These are phyloP conservation scores for Melitaea athalia DNA, from an alignment of 2,888 invertebrate species.

Conservation along the genomic window DNA sequence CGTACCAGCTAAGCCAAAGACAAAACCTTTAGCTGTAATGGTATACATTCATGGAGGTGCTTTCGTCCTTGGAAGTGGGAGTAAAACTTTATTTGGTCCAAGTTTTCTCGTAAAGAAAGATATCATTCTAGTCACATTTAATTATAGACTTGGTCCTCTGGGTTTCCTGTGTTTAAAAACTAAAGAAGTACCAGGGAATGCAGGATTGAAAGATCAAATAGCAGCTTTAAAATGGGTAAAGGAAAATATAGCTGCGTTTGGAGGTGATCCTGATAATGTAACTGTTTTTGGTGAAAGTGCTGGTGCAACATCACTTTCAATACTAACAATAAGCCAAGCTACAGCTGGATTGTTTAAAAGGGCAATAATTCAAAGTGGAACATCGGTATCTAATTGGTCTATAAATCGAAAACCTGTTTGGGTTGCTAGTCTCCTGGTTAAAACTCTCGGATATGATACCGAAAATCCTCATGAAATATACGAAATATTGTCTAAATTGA, in stretches of 20 bases:
- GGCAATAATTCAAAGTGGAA: constrained; percentile 71
- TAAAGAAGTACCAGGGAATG: constrained; percentile 73
- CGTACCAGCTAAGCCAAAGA: constrained; percentile 52
- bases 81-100: constrained; percentile 65
- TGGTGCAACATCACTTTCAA: constrained; percentile 62
- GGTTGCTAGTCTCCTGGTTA: constrained; percentile 63
- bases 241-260: constrained; percentile 70
- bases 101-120: constrained; percentile 66
- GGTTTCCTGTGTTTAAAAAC: constrained; percentile 71
- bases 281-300: constrained; percentile 76
- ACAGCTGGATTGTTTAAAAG: constrained; percentile 64
- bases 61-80: constrained; percentile 66
- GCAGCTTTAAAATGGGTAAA: constrained; percentile 74
- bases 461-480: constrained; percentile 65
- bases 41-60: constrained; percentile 74
- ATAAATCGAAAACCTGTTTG: constrained; percentile 65
- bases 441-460: constrained; percentile 60
- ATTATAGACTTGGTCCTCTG: constrained; percentile 69
- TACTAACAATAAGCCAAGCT: constrained; percentile 59
- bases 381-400: constrained; percentile 66
- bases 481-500: constrained; percentile 56
- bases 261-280: constrained; percentile 71
- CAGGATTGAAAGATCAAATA: constrained; percentile 72
- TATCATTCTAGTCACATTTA: constrained; percentile 70
- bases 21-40: constrained; percentile 65